A percentile compares a stretch with the other conserved stretches of the same genome.
These are phyloP conservation scores for Drosophila arizonae DNA, from an alignment of 1,140 invertebrate species.

Conservation along the genomic window DNA sequence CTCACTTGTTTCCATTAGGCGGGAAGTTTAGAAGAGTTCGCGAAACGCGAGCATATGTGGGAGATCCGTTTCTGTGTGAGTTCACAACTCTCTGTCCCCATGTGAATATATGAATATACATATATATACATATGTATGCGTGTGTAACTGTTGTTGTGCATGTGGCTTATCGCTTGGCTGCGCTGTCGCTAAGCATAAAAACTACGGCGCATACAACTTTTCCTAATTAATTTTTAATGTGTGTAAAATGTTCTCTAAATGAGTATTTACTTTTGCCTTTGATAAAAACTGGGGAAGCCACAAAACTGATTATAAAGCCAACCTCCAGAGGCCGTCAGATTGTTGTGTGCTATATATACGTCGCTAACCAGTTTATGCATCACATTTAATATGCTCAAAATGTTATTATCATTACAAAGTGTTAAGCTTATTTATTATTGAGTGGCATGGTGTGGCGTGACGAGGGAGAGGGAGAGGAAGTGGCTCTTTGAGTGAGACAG, in stretches of 20 bases:
- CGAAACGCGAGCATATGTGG: conserved; percentile 42
- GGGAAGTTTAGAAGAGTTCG: conserved; percentile 44
- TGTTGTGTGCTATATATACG: neutral
- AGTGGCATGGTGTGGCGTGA: too few relatives aligned
- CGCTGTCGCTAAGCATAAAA: conserved; percentile 73
- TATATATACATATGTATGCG: conserved; percentile 1
- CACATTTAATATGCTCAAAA: neutral
- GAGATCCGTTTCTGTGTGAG: conserved; percentile 24
- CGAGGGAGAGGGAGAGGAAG: too few relatives aligned
- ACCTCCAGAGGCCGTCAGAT: neutral
- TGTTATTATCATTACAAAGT: too few relatives aligned
- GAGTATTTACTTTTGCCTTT: conserved; percentile 38
- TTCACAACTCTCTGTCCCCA: neutral
- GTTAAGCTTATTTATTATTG: too few relatives aligned
- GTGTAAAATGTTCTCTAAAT: conserved; percentile 72
- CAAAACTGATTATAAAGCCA: conserved; percentile 37
- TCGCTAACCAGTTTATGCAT: neutral
- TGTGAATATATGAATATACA: neutral
- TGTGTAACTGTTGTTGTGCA: conserved; percentile 11
- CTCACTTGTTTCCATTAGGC: conserved; percentile 46
- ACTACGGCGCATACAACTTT: conserved; percentile 68
- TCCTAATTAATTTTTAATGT: conserved; percentile 80
- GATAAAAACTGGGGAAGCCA: conserved; percentile 37
- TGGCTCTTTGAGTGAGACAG: too few relatives aligned
- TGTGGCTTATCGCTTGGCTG: conserved; percentile 60